Conservation (phyloP, 2,888 invertebrate species). For the Tiphia femorata region DNA sequence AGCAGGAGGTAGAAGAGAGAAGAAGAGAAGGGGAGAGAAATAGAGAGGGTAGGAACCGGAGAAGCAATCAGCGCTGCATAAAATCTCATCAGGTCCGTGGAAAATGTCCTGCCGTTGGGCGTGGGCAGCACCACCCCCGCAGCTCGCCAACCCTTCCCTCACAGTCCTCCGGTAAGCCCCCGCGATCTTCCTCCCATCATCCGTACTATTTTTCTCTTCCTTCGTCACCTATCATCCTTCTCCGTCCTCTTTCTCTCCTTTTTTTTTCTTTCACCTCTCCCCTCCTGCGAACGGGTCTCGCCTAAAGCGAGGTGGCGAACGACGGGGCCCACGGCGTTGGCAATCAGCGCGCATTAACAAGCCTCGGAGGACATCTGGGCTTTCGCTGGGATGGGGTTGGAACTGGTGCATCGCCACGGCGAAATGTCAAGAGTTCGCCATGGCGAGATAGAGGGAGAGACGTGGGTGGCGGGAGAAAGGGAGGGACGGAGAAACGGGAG, state of each 20-base stretch:
- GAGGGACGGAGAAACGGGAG: neutral
- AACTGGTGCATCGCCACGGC: constrained; percentile 51
- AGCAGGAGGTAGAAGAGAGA: neutral
- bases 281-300: neutral
- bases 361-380: constrained; percentile 54
- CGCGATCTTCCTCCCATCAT: neutral
- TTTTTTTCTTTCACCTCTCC: neutral
- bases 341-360: constrained; percentile 55
- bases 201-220: neutral
- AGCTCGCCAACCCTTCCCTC: constrained; percentile 5
- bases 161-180: no score
- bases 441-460: no score
- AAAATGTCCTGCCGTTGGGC: constrained; percentile 15
- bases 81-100: constrained; percentile 36
- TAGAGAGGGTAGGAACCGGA: neutral
- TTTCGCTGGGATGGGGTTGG: constrained; percentile 45
- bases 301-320: neutral
- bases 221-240: neutral
- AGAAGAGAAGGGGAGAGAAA: neutral
- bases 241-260: neutral
- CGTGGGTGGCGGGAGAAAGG: constrained; percentile 11
- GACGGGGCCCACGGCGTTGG: constrained; percentile 30
- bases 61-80: constrained; percentile 41
- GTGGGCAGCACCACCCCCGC: neutral
- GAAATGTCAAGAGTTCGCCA: constrained; percentile 58